Base-by-base conservation (phyloP, 1,140 invertebrate species). In the Trichonephila clavata region DNA sequence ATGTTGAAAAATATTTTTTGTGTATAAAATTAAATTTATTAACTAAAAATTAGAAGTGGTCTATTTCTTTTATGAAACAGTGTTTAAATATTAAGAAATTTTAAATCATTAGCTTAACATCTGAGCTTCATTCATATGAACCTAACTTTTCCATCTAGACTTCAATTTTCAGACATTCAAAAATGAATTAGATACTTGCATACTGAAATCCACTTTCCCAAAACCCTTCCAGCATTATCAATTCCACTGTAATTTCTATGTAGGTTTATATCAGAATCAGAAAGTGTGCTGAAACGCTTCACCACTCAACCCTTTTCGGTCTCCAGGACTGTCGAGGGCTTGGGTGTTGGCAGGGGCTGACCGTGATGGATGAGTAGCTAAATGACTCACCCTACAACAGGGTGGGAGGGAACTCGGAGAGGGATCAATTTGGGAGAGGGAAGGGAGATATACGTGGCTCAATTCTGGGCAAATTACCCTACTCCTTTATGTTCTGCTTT, bases 391-490 rank as follows among this genome's bases (percentile, higher is more conserved):
- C 57, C 81, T 84, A n/a, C 39, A 59, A 84, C 20, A 50, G 50
- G 57, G 57, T n/a, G 39, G 43, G 80, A 50, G 50, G 50, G 50
- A 50, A 50, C 50, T 10, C 6, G 10, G 50, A 43, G 77, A 43
- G 81, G n/a, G 43, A 84, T 57, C 81, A 84, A 84, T 84, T 84
- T 71, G 27, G 61, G 71, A 39, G 27, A 21, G 61, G 16, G 16
- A 18, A 18, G 27, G 13, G 68, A 27, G 68, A 71, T n/a, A 71
- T 71, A 71, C 68, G n/a, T 87, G 27, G 39, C 65, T 60, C 61
- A 61, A 89, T 89, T 89, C 63, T 20, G 65, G 65, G 65, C 87
- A 89, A 89, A 89, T 89, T 89, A 89, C 87, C 87, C 87, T 21
- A 27, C 86, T 57, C 86, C 59, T 71, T 89, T 71, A 71, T 89